Evolutionary conservation across 2,888 invertebrate genomes (phyloP), one percentile per base, ranked within the genome.

Genomic region (Callinectes sapidus): DNA sequence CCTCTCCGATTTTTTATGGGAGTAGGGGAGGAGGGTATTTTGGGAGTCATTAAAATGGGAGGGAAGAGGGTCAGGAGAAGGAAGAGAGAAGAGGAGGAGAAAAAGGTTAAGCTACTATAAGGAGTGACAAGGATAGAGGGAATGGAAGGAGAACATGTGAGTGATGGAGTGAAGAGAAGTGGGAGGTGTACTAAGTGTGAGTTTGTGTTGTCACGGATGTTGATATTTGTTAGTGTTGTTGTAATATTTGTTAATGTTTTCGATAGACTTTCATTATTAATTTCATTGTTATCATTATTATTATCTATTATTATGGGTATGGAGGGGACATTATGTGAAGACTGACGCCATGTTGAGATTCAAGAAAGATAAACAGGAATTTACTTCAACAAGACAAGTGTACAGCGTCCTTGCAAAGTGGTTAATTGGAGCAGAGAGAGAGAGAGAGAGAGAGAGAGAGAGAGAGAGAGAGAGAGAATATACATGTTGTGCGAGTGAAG

Each of bases 41-140:
- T 88, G 32, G 28, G 88, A 88, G 88, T 88, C 88, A 88, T 88
- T 61, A 88, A 88, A 88, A 32, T 66, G 71, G 89, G 88, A 71
- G 61, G 39, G 61, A 32, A 39, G 71, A 89, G 89, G 87, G 87
- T 81, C 81, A 87, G 54, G 86, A 54, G n/a, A 87, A 87, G 87
- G 81, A 54, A 86, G 61, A 48, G 90, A 35, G 54, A 35, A 71
- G 71, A 10, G 61, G 35, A 61, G 86, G 35, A 28, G 90, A 77
- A 77, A 90, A 42, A 81, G 77, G 32, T 81, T 81, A 81, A 81
- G 32, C 81, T 81, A 14, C 81, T 18, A 35, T 81, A 81, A 81
- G 28, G 35, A 81, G 81, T 81, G 81, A 81, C 81, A 35, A 35
- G 81, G 81, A 81, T 54, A 87, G 42, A 42, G n/a, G 42, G 54